Base-by-base conservation (phyloP, 2,113 vertebrate genomes). In the Oophaga pumilio region DNA sequence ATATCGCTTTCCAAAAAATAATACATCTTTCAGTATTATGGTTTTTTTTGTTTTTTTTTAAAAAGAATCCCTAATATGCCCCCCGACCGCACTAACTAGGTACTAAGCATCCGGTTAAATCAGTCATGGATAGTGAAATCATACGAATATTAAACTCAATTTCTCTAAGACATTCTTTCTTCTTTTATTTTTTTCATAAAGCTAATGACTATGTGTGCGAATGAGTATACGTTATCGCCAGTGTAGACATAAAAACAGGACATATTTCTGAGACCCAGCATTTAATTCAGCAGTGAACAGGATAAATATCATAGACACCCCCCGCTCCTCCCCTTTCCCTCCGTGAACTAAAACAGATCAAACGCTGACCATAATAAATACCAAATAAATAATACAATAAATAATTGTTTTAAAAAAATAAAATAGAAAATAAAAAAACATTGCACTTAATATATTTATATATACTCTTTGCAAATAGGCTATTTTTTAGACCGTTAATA, bases 331-430 rank as follows among this genome's bases (percentile, higher is more conserved):
- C 86, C 76, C 53, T 15, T 78, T 73, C 87, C 87, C 80, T 88
- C 81, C 49, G 69, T 83, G 86, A 87, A 87, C n/a, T 76, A 76
- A 87, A 43, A 82, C 57, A 88, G 60, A 84, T 88, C 71, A 76
- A 88, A 84, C 71, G 59, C 52, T 88, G 73, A 88, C 71, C 87
- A 77, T 84, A 82, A 84, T 88, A 88, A 88, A 88, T 88, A 88
- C 18, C 57, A 88, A 88, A 88, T 88, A 88, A 88, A 88, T 87
- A 83, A 87, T 84, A 88, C 81, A 82, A 88, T 88, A 88, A 88
- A 88, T 88, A 88, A 83, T 84, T 52, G n/a, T 76, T 88, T 88
- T 88, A 77, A 88, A 88, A 88, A 88, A 87, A 88, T 84, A 77
- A 88, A 78, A 66, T 66, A 20, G 1, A 53, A 88, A 88, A 83